Evolutionary conservation across 53 echinoderm and acorn worm genomes (phyloP), one percentile per base, ranked within the genome.

Genomic region (Arbacia lixula): DNA sequence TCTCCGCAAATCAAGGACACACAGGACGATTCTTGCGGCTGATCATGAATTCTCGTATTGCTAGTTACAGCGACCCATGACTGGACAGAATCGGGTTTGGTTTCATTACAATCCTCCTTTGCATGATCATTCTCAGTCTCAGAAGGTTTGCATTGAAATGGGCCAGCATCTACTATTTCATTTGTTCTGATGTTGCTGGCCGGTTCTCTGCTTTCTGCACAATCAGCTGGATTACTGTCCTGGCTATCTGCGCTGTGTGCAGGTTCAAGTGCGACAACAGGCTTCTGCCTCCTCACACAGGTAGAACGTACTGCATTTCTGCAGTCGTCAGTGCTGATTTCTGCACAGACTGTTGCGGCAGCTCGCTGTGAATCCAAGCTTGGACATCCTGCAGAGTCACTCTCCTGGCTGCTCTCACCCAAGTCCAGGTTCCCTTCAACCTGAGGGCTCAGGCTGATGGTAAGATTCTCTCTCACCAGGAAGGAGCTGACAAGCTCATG

Each of bases 301-400:
- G 88, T 83, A 19, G 94, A 92, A 37, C 92, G 90, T 28, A 99
- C 49, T 8, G 87, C 91, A 79, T 89, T 99, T 33, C 57, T 83
- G 62, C 92, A 91, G 49, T 88, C 84, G n/a, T 72, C 75, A 19
- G 94, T 92, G 57, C 71, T 86, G 36, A 99, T 99, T n/a, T n/a
- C n/a, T 14, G 63, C 64, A 80, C 42, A 28, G 33, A 12, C 52
- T 20, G 28, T 34, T 39, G 37, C 57, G 38, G 12, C 53, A 5
- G 74, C 34, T 4, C 36, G 41, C 25, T 69, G 40, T 27, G 27
- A 41, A 42, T 12, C 42, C 11, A 41, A 4, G 52, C 32, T 8
- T 54, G 56, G 24, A 37, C 34, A 57, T 29, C 42, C 41, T 26
- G 46, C 24, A 20, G 53, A 8, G 39, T 28, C 42, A 3, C 5